Base-by-base conservation (phyloP, 1,140 invertebrate genomes). In the Cyclina sinensis region DNA sequence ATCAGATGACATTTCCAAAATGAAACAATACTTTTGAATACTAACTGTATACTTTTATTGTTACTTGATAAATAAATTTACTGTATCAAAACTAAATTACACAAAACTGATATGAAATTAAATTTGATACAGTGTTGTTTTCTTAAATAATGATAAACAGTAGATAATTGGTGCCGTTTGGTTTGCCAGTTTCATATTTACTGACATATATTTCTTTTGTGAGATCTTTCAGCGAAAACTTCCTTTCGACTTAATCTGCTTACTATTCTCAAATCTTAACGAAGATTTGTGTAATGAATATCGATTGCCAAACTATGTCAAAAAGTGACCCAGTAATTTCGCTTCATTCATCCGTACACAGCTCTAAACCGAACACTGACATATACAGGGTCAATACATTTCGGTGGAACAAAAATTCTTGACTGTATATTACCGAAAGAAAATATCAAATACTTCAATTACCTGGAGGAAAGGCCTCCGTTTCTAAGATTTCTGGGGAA, bases 401-500 rank as follows among this genome's bases (percentile, higher is more conserved):
- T 11, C 7, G 18, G 51, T 65, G 59, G 7, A 11, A 35, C 18
- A 65, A 65, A 35, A 7, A 30, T 65, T 35, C 7, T 30, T 18
- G 24, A 37, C 14, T 70, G 1, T 37, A 18, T 18, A 11, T 16
- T 37, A 70, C 65, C 57, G 57, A 21, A 70, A 70, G 32, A 70
- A 37, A 70, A 39, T 37, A 7, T 14, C 14, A 27, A 46, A 30
- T 32, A 30, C 9, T 30, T 16, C 27, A 35, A 78, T 74, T 91
- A 91, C 90, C 90, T 91, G 88, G 81, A 39, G 70, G 65, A 88
- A 86, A 86, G 32, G 83, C 79, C 70, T 89, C 84, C 78, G 88
- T 89, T 83, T 91, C 90, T 88, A 88, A 86, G 83, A 80, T 86
- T 84, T 86, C 87, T 86, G 90, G 90, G 90, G 90, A 85, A 86